Conservation (phyloP, 2,113 vertebrate genomes). For the Antidorcas marsupialis region DNA sequence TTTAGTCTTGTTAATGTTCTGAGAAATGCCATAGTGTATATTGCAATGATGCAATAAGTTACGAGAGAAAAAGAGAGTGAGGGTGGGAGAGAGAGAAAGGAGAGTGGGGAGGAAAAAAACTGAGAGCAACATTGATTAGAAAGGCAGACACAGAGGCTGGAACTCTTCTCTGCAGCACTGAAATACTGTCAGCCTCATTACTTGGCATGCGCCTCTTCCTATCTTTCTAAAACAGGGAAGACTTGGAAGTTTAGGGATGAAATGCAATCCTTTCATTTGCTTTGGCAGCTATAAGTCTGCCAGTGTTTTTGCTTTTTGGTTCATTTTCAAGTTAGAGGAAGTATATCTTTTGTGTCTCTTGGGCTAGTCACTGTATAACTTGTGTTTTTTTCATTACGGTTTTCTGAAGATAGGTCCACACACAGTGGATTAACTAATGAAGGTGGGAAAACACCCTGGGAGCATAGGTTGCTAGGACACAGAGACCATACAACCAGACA, state of each 20-base stretch:
- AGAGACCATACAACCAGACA: background rate
- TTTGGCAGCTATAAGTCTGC: background rate
- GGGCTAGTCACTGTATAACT: background rate
- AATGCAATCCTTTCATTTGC: background rate
- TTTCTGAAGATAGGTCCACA: background rate
- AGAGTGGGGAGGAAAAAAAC: background rate
- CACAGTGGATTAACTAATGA: constrained; percentile 10
- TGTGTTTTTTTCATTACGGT: background rate
- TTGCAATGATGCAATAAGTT: constrained; percentile 40
- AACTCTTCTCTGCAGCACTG: background rate
- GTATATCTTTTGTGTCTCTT: constrained; percentile 3
- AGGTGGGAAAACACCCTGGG: background rate
- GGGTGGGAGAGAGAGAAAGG: background rate
- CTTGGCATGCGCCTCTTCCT: background rate
- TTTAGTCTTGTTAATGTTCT: constrained; percentile 50
- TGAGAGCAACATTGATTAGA: background rate
- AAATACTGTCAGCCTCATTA: constrained; percentile 24
- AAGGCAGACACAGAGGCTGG: background rate
- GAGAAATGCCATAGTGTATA: constrained; percentile 36
- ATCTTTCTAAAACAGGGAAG: background rate
- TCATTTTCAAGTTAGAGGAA: background rate
- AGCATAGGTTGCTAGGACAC: background rate
- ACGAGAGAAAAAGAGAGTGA: background rate
- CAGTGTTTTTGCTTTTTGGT: background rate
- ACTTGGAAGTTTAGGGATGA: background rate